Percentiles rank a stretch among this genome's conserved stretches.
Conservation (phyloP, 2,113 vertebrate genomes). For the Vulpes lagopus region DNA sequence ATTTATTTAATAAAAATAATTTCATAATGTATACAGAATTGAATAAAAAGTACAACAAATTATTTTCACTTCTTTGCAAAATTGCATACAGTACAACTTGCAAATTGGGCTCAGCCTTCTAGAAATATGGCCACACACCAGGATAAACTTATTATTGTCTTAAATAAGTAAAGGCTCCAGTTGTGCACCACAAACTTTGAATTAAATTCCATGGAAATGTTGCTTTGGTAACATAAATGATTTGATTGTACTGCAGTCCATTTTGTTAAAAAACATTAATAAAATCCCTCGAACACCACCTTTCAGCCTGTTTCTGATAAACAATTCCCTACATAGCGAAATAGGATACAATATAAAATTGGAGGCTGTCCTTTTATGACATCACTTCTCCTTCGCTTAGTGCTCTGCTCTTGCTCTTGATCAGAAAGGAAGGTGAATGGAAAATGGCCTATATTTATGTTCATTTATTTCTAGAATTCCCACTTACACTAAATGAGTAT, state of each 20-base stretch:
- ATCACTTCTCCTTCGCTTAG: neutral
- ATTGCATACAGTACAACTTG: slow-evolving; percentile 77
- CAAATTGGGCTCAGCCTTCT: neutral
- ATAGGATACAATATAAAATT: neutral
- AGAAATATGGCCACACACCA: neutral
- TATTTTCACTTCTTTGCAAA: slow-evolving; percentile 69
- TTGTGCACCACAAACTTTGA: neutral
- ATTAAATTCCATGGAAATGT: slow-evolving; percentile 67
- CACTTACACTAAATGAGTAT: slow-evolving; percentile 15
- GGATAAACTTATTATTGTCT: slow-evolving; percentile 26
- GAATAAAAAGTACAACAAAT: slow-evolving; percentile 71
- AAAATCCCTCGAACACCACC: slow-evolving; percentile 35
- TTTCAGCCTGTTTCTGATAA: slow-evolving; percentile 71
- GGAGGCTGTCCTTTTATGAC: neutral
- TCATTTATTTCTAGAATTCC: neutral
- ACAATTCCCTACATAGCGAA: slow-evolving; percentile 19
- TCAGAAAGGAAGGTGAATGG: neutral
- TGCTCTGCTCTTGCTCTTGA: neutral
- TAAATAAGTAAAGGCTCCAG: neutral
- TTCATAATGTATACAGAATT: slow-evolving; percentile 81
- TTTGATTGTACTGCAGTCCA: slow-evolving; percentile 66
- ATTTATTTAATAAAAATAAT: slow-evolving; percentile 89
- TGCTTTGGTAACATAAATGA: slow-evolving; percentile 74
- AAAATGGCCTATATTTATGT: neutral
- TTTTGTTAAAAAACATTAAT: slow-evolving; percentile 31